Evolutionary conservation across 1,140 invertebrate species (phyloP).

Genomic region (Potamilus streckersoni): DNA sequence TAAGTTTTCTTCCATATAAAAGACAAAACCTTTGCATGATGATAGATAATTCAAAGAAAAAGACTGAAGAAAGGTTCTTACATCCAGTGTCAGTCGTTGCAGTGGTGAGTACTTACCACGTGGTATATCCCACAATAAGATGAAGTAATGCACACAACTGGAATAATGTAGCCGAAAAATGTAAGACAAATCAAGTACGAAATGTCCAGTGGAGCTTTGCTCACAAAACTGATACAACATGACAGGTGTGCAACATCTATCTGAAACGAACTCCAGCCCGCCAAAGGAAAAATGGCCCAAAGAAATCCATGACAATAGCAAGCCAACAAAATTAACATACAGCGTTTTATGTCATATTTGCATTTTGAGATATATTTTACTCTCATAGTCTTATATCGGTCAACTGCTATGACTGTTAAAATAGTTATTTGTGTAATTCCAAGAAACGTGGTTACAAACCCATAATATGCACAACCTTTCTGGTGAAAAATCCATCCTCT

Average conservation of each 20-base stretch:
- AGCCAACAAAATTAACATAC: neutral
- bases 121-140: no score
- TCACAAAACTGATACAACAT: constrained; percentile 17
- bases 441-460: constrained; percentile 18
- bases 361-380: constrained; percentile 1
- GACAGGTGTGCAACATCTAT: constrained; percentile 8
- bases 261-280: constrained; percentile 24
- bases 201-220: neutral
- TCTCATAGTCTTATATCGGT: constrained; percentile 12
- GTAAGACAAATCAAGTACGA: constrained; percentile 14
- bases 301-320: constrained; percentile 2
- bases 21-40: no score
- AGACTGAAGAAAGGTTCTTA: no score
- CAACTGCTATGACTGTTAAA: constrained; percentile 11
- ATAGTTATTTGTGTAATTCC: neutral
- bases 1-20: no score
- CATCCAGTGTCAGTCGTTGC: no score
- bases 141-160: constrained; percentile 6
- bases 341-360: neutral
- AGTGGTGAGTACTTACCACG: no score
- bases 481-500: no score
- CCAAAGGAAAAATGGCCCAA: constrained; percentile 21
- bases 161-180: constrained; percentile 6
- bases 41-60: no score
- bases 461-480: constrained; percentile 24